Evolutionary conservation across 1,140 invertebrate genomes (phyloP).

Genomic region (Aporrectodea caliginosa): DNA sequence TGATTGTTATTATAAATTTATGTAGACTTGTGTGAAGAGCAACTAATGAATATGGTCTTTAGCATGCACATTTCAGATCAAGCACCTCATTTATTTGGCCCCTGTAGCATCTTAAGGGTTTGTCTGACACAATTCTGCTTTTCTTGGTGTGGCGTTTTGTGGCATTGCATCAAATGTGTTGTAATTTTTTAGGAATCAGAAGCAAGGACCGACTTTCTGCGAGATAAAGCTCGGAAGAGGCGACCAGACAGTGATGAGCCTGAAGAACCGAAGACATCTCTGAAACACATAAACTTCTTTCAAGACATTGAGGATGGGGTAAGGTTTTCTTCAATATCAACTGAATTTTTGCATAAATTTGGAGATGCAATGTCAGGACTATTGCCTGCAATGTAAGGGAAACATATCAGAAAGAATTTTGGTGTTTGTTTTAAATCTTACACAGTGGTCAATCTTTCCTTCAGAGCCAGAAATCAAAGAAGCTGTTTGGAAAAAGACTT

Average conservation of each 20-base stretch:
- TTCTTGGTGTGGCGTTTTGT: no score
- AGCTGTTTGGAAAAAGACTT: no score
- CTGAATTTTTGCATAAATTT: background rate
- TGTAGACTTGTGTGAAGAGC: no score
- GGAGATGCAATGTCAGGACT: background rate
- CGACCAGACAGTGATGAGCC: conserved; percentile 43
- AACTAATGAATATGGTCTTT: no score
- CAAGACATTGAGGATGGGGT: conserved; percentile 72
- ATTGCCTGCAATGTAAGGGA: background rate
- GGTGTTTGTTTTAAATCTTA: background rate
- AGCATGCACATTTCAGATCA: no score
- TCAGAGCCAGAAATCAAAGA: conserved; percentile 19
- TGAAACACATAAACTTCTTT: conserved; percentile 85
- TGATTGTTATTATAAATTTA: no score
- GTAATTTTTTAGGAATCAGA: conserved; percentile 70
- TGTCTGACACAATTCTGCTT: no score
- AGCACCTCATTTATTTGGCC: no score
- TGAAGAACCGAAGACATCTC: conserved; percentile 35
- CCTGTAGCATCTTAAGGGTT: no score
- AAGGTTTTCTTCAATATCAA: background rate
- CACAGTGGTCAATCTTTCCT: background rate
- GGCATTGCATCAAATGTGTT: no score
- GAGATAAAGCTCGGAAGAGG: conserved; percentile 64
- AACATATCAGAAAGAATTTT: background rate
- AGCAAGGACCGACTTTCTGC: conserved; percentile 72